Evolutionary conservation across 2,113 vertebrate species (phyloP).

Genomic region (Gobius niger): DNA sequence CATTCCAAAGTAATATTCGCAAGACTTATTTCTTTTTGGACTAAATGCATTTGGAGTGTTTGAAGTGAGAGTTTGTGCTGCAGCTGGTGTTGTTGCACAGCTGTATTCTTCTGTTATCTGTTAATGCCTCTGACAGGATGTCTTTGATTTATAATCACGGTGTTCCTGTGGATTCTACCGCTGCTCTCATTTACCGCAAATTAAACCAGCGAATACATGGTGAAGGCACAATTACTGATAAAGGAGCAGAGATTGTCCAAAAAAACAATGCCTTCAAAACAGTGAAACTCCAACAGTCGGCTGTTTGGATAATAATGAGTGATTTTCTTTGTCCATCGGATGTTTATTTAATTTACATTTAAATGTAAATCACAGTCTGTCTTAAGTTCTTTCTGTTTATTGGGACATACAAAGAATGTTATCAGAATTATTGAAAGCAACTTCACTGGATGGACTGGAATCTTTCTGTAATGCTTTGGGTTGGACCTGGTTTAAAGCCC

Average conservation of each 20-base stretch:
- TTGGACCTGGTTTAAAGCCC: no score
- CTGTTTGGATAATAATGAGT: not conserved
- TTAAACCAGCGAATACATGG: constrained; percentile 9
- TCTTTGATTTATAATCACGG: not conserved
- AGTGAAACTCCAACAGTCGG: not conserved
- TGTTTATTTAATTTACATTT: no score
- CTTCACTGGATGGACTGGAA: no score
- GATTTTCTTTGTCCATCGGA: no score
- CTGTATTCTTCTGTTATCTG: not conserved
- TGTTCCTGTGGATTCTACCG: not conserved
- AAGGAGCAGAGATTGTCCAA: not conserved
- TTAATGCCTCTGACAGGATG: constrained; percentile 1
- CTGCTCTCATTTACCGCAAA: not conserved
- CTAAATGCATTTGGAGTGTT: no score
- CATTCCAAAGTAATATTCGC: no score
- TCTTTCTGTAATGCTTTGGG: no score
- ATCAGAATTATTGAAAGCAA: no score
- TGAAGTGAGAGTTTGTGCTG: not conserved
- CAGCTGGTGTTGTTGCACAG: constrained; percentile 1
- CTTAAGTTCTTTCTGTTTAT: no score
- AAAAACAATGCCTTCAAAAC: constrained; percentile 7
- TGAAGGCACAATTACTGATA: not conserved
- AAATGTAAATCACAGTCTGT: no score
- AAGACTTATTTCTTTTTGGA: no score
- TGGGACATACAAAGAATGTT: no score